Base-by-base conservation (phyloP, 1,140 invertebrate genomes). In the Ostrea denselamellosa region DNA sequence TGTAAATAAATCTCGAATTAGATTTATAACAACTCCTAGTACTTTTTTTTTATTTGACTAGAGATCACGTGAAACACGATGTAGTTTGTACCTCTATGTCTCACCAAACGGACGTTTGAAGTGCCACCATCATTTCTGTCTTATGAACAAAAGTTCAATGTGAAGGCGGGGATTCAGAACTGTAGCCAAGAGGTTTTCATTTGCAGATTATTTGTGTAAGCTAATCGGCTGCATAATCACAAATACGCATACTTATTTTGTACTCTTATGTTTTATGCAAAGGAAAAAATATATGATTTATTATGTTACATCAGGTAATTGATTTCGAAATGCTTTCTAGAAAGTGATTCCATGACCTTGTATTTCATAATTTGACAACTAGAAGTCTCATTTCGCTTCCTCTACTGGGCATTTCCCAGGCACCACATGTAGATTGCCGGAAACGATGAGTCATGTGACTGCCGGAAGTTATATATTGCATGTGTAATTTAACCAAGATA, bases 391-490 rank as follows among this genome's bases (percentile, higher is more conserved):
- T 28, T 28, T 17, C 68, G 28, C 68, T 77, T 77, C 68, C 68
- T 25, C 68, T 77, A 77, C 68, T 77, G 34, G 68, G 68, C 68
- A 28, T 77, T 77, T 77, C 10, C 25, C 68, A 77, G 68, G 28
- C 68, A 77, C 22, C 68, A 77, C 68, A 77, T 77, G 68, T 77
- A 77, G 28, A 34, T 62, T 34, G 28, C 68, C 68, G 68, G 68
- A 77, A 77, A 77, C 68, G 7, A 77, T 77, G 68, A 77, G 68
- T 77, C 68, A 77, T 28, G 25, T 3, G 68, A 77, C 68, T 77
- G 28, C 68, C 68, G 68, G 68, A 77, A 77, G 22, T 34, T 34
- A 77, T 77, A 77, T 77, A 77, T 77, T 77, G 68, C 25, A 77
- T 25, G 68, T 77, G 68, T 77, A 77, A 77, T 77, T 77, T 28